Conservation (phyloP, 1,140 invertebrate genomes). For the Calycopis cecrops region DNA sequence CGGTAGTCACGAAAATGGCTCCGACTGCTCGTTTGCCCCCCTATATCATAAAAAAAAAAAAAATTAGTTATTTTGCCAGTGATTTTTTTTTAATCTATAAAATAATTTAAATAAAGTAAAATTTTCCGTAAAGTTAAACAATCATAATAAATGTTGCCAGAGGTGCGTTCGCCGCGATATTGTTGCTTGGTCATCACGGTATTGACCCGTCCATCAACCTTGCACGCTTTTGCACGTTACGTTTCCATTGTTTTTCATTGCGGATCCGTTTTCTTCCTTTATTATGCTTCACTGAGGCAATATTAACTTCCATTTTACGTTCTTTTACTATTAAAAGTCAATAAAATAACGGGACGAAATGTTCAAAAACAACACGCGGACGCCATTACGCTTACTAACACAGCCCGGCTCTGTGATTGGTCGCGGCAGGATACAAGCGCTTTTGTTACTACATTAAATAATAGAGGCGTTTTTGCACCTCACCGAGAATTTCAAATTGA, state of each 20-base stretch:
- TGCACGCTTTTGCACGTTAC: constrained; percentile 19
- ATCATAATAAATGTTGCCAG: constrained; percentile 20
- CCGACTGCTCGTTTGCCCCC: no score
- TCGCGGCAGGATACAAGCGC: constrained; percentile 17
- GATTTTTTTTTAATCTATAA: constrained; percentile 18
- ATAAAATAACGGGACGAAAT: constrained; percentile 11
- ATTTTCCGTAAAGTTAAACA: constrained; percentile 17
- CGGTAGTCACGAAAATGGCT: no score
- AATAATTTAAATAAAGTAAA: constrained; percentile 15
- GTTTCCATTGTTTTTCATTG: constrained; percentile 15
- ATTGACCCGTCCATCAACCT: constrained; percentile 19
- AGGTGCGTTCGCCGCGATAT: constrained; percentile 14
- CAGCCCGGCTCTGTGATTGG: constrained; percentile 18
- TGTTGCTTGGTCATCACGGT: constrained; percentile 18
- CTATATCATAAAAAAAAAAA: no score
- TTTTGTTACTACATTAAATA: constrained; percentile 18
- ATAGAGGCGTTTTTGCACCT: constrained; percentile 13
- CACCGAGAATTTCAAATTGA: constrained; percentile 16
- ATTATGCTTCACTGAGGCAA: constrained; percentile 14
- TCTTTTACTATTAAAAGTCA: constrained; percentile 13
- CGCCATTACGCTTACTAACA: constrained; percentile 15
- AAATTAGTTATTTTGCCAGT: constrained; percentile 17
- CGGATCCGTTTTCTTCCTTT: constrained; percentile 16
- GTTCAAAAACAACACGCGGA: constrained; percentile 9
- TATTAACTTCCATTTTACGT: constrained; percentile 13